Base-by-base conservation (phyloP, 1,140 invertebrate species). In the Archivesica marissinica region DNA sequence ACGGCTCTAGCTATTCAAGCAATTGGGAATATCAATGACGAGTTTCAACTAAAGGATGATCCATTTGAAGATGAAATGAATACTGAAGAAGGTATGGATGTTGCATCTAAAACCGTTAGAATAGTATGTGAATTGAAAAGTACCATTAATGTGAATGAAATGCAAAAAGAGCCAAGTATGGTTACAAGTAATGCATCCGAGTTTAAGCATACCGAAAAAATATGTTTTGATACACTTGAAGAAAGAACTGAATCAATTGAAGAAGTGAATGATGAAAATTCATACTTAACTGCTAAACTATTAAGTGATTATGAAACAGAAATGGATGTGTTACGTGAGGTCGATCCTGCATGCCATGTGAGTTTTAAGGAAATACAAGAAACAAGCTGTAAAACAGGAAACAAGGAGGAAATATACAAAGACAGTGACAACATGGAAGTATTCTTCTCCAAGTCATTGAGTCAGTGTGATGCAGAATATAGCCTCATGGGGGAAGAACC, bases 1-100 rank as follows among this genome's bases (percentile, higher is more conserved):
- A 72, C 68, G 30, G 68, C n/a, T 50, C 33, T 50, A 15, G 68
- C 68, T 52, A 44, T 72, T 23, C 7, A 44, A 72, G 68, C 68
- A 28, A 72, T 72, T 52, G 44, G 28, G 33, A 44, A 50, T 33
- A 76, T 39, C 7, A 50, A 35, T n/a, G 47, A 11, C 47, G 44
- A 47, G 25, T 72, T 15, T 72, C 23, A 64, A 50, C 47, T 50
- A 50, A 30, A 38, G 59, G 9, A 38, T 30, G 33, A 3, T 64
- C 7, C 9, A 3, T 3, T 20, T 38, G 7, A 38, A 11, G 20
- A 6, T 30, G 59, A 64, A 64, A 3, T 38, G 4, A 64, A 15
- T 7, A 20, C 28, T 38, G 4, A 15, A 11, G 13, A 64, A 33
- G 59, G 20, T 64, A 3, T 13, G n/a, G n/a, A 13, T 13, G n/a